Percentiles rank a stretch among this genome's conserved stretches.
Evolutionary conservation across 2,113 vertebrate species (phyloP).

Genomic region (Romanogobio albipinnatus): DNA sequence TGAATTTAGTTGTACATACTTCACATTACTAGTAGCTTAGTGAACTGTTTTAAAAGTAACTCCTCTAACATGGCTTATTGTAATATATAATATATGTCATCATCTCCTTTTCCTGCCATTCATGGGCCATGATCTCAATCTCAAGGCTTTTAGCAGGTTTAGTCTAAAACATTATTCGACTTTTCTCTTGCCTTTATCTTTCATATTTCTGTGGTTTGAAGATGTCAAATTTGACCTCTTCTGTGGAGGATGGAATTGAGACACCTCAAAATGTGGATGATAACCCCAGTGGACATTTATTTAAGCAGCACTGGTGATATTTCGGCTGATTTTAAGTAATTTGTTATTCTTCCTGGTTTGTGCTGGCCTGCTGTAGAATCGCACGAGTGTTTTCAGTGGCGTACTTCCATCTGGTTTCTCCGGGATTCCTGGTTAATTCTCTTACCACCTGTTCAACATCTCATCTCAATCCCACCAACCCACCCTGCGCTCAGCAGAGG

Average conservation of each 20-base stretch:
- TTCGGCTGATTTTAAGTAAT: constrained; percentile 59
- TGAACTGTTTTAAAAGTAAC: too few relatives aligned
- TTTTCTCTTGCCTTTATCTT: not conserved
- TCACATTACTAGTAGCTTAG: not conserved
- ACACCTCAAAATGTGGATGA: constrained; percentile 15
- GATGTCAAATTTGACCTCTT: constrained; percentile 10
- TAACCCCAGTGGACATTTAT: constrained; percentile 50
- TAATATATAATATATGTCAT: too few relatives aligned
- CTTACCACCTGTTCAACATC: constrained; percentile 63
- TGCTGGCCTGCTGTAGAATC: constrained; percentile 53
- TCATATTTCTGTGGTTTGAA: not conserved
- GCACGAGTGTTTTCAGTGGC: constrained; percentile 58
- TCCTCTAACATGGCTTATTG: not conserved
- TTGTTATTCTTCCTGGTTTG: constrained; percentile 63
- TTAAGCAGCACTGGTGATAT: constrained; percentile 53
- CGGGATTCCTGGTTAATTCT: constrained; percentile 61
- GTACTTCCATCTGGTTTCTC: constrained; percentile 62
- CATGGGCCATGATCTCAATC: not conserved
- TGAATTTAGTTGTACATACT: not conserved
- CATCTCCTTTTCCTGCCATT: not conserved
- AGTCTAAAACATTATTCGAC: not conserved
- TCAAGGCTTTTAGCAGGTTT: not conserved
- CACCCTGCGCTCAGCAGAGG: constrained; percentile 31
- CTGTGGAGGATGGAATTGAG: not conserved
- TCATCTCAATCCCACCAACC: not conserved